These are phyloP conservation scores for Lepidocyrtoides sp. DNA, from an alignment of 2,888 invertebrate species.

Conservation along the genomic window DNA sequence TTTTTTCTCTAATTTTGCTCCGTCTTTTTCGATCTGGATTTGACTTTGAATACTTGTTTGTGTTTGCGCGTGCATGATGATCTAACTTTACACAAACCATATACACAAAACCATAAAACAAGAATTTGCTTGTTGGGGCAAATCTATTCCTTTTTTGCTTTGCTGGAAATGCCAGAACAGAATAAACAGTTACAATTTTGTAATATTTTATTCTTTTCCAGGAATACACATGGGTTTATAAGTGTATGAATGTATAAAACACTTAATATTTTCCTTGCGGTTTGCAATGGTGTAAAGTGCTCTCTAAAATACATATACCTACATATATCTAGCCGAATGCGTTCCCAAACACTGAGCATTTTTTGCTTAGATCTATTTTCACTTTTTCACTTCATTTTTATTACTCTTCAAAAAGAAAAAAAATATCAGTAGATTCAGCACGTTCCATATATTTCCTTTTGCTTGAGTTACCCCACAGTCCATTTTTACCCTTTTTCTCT, in stretches of 20 bases:
- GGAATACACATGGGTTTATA: not conserved
- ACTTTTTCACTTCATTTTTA: conserved; percentile 61
- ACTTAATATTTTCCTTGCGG: not conserved
- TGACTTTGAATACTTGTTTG: conserved; percentile 65
- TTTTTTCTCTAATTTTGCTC: not conserved
- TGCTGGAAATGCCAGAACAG: not conserved
- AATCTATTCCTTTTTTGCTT: not conserved
- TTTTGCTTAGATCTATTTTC: conserved; percentile 69
- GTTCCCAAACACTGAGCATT: not conserved
- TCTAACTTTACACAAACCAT: conserved; percentile 15
- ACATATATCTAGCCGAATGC: not conserved
- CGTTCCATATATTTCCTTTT: conserved; percentile 69
- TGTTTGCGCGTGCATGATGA: conserved; percentile 47
- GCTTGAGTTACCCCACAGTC: conserved; percentile 59
- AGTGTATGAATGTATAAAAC: not conserved
- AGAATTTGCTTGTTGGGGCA: conserved; percentile 43
- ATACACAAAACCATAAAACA: not conserved
- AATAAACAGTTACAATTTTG: conserved; percentile 3
- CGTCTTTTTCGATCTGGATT: conserved; percentile 18
- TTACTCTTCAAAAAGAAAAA: conserved; percentile 31
- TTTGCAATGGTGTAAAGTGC: no score
- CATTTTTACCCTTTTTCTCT: conserved; percentile 54
- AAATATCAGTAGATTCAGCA: conserved; percentile 59
- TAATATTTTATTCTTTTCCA: not conserved
- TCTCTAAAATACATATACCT: no score